Percentiles rank a stretch among this genome's conserved stretches.
Conservation (phyloP, 2,797 vertebrate species). For the Coracias cyanogaster region DNA sequence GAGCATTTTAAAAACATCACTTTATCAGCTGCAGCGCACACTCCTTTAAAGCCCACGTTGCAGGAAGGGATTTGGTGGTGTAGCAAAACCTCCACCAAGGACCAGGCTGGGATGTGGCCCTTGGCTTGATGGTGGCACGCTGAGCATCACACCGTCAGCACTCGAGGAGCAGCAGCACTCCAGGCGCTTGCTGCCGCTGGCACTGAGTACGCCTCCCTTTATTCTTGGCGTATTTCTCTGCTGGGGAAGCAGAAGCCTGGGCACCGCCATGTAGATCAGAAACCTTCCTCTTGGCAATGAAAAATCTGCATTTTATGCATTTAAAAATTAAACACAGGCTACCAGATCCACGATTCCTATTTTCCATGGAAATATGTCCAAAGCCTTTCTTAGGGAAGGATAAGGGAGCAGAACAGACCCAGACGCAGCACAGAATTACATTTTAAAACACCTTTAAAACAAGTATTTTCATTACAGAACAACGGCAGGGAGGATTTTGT, state of each 20-base stretch:
- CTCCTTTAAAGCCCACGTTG: neutral
- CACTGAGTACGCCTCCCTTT: neutral
- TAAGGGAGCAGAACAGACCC: neutral
- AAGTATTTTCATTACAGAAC: neutral
- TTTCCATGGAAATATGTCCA: neutral
- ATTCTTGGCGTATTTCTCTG: neutral
- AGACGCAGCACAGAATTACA: neutral
- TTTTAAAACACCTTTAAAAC: neutral
- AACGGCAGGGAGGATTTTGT: fast-evolving
- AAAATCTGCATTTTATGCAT: neutral
- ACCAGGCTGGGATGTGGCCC: neutral
- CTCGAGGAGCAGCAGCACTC: neutral
- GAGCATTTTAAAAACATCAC: neutral
- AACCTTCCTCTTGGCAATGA: neutral
- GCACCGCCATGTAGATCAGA: neutral
- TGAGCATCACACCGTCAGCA: neutral
- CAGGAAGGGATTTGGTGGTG: neutral
- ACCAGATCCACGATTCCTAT: neutral
- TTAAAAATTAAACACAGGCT: neutral
- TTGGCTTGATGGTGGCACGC: fast-evolving
- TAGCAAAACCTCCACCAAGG: neutral
- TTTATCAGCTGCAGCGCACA: neutral
- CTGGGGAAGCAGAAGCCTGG: neutral
- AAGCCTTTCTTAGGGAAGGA: neutral
- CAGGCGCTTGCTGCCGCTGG: neutral